Conservation (phyloP, 2,113 vertebrate genomes). For the Aphyosemion australe region DNA sequence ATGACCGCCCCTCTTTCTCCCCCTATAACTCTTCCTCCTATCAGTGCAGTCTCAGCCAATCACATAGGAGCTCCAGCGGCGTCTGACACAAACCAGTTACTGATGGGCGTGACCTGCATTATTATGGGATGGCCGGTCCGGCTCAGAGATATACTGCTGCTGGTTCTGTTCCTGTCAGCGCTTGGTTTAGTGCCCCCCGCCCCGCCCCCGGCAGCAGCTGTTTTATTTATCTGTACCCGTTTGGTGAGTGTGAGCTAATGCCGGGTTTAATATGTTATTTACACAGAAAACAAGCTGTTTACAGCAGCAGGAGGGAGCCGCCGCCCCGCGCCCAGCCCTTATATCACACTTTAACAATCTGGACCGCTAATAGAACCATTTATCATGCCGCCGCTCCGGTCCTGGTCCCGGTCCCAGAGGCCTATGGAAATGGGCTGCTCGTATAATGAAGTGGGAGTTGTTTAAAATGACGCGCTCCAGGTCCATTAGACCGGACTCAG, state of each 20-base stretch:
- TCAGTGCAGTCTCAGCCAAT: slow-evolving; percentile 30
- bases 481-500: slow-evolving; percentile 76
- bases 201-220: slow-evolving; percentile 68
- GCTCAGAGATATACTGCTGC: slow-evolving; percentile 81
- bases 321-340: slow-evolving; percentile 86
- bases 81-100: slow-evolving; percentile 71
- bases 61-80: slow-evolving; percentile 50
- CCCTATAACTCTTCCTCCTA: no score
- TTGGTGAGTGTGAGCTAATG: slow-evolving; percentile 80
- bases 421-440: slow-evolving; percentile 82
- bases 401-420: slow-evolving; percentile 85
- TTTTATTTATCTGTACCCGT: slow-evolving; percentile 42
- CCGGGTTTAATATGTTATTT: slow-evolving; percentile 99
- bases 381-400: slow-evolving; percentile 84
- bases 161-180: slow-evolving; percentile 81
- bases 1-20: no score
- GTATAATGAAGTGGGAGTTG: slow-evolving; percentile 76
- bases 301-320: slow-evolving; percentile 82
- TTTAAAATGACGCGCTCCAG: slow-evolving; percentile 65
- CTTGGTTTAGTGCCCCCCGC: slow-evolving; percentile 86
- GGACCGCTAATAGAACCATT: slow-evolving; percentile 99
- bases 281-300: slow-evolving; percentile 97
- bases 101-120: slow-evolving; percentile 70
- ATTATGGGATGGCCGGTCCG: slow-evolving; percentile 50
- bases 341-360: slow-evolving; percentile 98